phyloP scores from a whole-genome alignment of 2,113 vertebrate species.

The crab-eating macaque (Macaca fascicularis) region DNA sequence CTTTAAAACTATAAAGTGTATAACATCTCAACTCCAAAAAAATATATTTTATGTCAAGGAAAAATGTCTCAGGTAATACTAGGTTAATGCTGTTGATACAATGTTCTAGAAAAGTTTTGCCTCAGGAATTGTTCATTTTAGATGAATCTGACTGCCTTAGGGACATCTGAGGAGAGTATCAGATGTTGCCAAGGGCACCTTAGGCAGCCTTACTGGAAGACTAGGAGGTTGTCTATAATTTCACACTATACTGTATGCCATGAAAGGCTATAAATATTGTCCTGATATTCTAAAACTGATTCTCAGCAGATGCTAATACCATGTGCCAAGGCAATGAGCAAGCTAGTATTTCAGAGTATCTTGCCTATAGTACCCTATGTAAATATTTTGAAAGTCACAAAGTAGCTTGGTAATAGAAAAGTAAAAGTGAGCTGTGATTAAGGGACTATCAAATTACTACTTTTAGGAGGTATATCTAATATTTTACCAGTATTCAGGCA shows the following conservation, averaged over 20 bases:
- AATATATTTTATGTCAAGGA: conserved; percentile 42
- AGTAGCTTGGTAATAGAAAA: not conserved
- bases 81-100: conserved; percentile 40
- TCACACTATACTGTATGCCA: conserved; percentile 25
- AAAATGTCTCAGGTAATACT: not conserved
- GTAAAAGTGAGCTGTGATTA: conserved; percentile 7
- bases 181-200: conserved; percentile 64
- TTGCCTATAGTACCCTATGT: not conserved
- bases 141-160: conserved; percentile 44
- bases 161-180: conserved; percentile 21
- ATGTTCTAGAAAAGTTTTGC: conserved; percentile 50
- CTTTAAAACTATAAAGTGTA: not conserved
- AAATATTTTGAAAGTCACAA: conserved; percentile 65
- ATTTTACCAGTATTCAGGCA: not conserved
- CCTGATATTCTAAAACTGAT: conserved; percentile 40
- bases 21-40: not conserved
- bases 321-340: conserved; percentile 46
- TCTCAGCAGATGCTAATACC: conserved; percentile 60
- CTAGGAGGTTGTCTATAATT: conserved; percentile 15
- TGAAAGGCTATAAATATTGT: conserved; percentile 61
- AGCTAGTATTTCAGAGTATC: conserved; percentile 56
- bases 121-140: conserved; percentile 37
- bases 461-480: not conserved
- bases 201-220: not conserved
- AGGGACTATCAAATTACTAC: not conserved